phyloP scores from a whole-genome alignment of 1,140 invertebrate genomes.

The Drosophila nigromelanica region DNA sequence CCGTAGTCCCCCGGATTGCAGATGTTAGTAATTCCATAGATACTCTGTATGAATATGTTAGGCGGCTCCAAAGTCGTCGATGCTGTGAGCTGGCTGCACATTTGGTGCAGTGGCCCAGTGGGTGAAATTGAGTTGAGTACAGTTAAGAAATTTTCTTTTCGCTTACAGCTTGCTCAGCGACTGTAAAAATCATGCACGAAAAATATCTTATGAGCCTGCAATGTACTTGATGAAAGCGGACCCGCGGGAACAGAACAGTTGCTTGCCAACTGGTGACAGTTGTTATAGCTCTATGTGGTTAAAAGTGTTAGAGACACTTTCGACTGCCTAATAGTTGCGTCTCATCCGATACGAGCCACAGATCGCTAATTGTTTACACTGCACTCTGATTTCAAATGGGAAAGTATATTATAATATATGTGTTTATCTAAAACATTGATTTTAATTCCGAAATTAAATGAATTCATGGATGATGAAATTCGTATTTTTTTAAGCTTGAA shows the following conservation, averaged over 20 bases:
- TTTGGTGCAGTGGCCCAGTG: conserved; percentile 80
- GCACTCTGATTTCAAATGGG: background rate
- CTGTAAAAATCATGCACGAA: conserved; percentile 62
- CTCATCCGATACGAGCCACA: background rate
- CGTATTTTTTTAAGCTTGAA: too few species aligned
- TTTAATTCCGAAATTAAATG: too few species aligned
- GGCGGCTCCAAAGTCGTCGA: background rate
- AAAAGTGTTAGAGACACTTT: conserved; percentile 43
- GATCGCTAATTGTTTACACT: conserved; percentile 3
- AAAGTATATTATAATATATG: background rate
- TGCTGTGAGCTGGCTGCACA: conserved; percentile 58
- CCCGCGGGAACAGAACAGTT: background rate
- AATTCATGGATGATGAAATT: too few species aligned
- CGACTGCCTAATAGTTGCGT: background rate
- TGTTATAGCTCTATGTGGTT: background rate
- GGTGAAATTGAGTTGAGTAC: conserved; percentile 81
- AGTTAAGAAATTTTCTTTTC: conserved; percentile 79
- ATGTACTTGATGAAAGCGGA: conserved; percentile 40
- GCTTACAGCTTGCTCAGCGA: conserved; percentile 53
- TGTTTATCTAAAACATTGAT: too few species aligned
- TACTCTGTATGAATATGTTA: background rate
- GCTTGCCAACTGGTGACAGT: conserved; percentile 14
- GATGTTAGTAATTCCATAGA: background rate
- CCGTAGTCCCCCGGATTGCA: conserved; percentile 8
- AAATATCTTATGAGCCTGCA: conserved; percentile 19